Base-by-base conservation (phyloP, 2,113 vertebrate species). In the Mystacornis crossleyi region DNA sequence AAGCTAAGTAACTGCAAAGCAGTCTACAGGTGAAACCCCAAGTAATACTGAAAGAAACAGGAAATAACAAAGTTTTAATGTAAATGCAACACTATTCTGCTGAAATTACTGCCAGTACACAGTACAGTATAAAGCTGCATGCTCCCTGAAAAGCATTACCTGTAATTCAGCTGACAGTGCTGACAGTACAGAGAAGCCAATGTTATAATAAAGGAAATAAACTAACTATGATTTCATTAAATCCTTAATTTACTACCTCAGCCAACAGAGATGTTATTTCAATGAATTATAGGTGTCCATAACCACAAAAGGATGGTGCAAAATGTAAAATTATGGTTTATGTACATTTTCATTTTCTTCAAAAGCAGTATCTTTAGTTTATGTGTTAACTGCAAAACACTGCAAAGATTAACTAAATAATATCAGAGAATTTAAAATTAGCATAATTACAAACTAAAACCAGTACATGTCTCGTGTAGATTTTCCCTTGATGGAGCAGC, bases 401-500 rank as follows among this genome's bases (percentile, higher is more conserved):
- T 4, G 3, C 20, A 36, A 79, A 67, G 36, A 48, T 34, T 70
- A 57, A 62, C 28, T n/a, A 71, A 47, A 57, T 31, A 80, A 55
- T 28, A 92, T 67, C 70, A 91, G 93, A 73, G 20, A 73, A 64
- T 48, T 65, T 86, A 33, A 89, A 94, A 47, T 69, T 31, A 90
- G 84, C 25, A 42, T 77, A 88, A 92, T 97, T 96, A 98, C 75
- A 95, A 97, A 97, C 93, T 75, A 67, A 96, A 98, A 94, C 95
- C 97, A 89, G 97, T 92, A 73, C 98, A 97, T 47, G 97, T 96
- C 50, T 98, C 97, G 92, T 97, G 94, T 53, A 97, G 86, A 90
- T 83, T 96, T 47, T 99, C 98, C 84, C 91, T 98, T 51, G 98
- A 98, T 66, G 98, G 95, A 87, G 94, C 95, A 93, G 99, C 98